Base-by-base conservation (phyloP, 2,113 vertebrate species). In the Anolis carolinensis region DNA sequence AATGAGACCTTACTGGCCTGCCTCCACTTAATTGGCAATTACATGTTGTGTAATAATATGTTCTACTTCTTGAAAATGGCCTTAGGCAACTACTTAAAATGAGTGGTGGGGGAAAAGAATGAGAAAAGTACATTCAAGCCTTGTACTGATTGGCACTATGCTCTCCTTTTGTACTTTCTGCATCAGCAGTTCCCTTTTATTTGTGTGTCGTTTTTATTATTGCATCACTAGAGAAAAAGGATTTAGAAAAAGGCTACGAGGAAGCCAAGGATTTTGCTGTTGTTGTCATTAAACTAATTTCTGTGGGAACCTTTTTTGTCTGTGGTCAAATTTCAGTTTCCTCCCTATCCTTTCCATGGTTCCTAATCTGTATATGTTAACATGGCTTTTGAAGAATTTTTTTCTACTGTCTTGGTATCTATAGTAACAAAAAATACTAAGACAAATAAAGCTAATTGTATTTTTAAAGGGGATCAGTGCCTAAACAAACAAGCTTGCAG, bases 21-120 rank as follows among this genome's bases (percentile, higher is more conserved):
- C 25, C 16, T 89, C 48, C 81, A 90, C 84, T 82, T 89, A 94
- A 93, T 78, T 89, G 65, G 39, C 81, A 93, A 95, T 95, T 93
- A 27, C 25, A 89, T 83, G 76, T 81, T 95, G 84, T 90, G 79
- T 90, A 93, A 96, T 94, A 78, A 88, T 79, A 90, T 83, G 83
- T 87, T 92, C 87, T 83, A 59, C 77, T 93, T 65, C 88, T 92
- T 93, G 25, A 77, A 92, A 94, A 86, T 83, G 21, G n/a, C 79
- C 34, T 34, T 88, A 90, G 90, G 78, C 77, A 92, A 93, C 30
- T 90, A 32, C 44, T 86, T 92, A 82, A 5, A 27, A 86, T 30
- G 23, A 88, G 89, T 50, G 83, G 71, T 30, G 27, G 30, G 27
- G 30, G 65, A 44, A 62, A 34, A 0, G 5, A n/a, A 73, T 62